phyloP scores from a whole-genome alignment of 2,888 invertebrate species.

The Arge pagana region DNA sequence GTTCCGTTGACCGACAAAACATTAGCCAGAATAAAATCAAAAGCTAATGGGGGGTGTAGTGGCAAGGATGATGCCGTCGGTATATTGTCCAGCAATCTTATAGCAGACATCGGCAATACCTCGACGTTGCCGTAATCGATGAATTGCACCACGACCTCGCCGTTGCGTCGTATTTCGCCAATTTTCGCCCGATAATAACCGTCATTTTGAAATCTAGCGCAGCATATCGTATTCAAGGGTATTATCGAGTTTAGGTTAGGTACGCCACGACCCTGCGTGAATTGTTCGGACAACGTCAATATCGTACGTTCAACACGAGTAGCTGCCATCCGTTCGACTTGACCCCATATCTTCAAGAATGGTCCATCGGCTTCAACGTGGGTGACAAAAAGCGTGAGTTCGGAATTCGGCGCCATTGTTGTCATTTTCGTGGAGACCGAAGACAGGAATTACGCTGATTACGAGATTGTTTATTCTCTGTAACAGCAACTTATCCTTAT shows the following conservation, averaged over 20 bases:
- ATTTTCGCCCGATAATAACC: conserved; percentile 70
- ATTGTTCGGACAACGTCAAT: conserved; percentile 53
- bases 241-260: conserved; percentile 47
- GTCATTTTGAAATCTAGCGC: conserved; percentile 71
- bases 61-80: conserved; percentile 56
- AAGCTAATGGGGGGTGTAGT: conserved; percentile 63
- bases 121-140: conserved; percentile 72
- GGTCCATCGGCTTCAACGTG: conserved; percentile 72
- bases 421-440: conserved; percentile 33
- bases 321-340: conserved; percentile 63
- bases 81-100: conserved; percentile 64
- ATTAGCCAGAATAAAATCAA: conserved; percentile 65
- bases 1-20: conserved; percentile 61
- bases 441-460: no score
- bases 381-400: conserved; percentile 62
- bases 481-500: no score
- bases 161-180: conserved; percentile 59
- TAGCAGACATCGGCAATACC: conserved; percentile 64
- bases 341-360: conserved; percentile 75
- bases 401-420: conserved; percentile 28
- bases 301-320: conserved; percentile 63
- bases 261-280: conserved; percentile 57
- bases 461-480: no score
- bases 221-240: conserved; percentile 64
- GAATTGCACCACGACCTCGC: conserved; percentile 68